Conservation (phyloP, 1,140 invertebrate genomes). For the Drosophila pectinifera region DNA sequence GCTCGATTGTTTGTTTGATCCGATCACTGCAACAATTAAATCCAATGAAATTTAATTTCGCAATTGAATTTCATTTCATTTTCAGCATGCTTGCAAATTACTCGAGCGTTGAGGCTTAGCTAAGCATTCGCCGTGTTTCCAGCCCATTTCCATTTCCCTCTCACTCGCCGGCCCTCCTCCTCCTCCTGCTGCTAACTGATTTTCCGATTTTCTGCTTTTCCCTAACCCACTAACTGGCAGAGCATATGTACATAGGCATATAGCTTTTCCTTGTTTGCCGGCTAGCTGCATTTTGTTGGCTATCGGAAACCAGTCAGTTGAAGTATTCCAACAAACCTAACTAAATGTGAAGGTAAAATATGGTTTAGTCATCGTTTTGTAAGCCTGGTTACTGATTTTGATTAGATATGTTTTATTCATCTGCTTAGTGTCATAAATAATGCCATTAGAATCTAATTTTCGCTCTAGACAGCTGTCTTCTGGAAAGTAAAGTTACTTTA, state of each 20-base stretch:
- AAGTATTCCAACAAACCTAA: background rate
- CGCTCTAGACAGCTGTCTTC: background rate
- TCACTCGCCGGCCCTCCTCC: conserved; percentile 18
- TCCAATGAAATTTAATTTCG: conserved; percentile 61
- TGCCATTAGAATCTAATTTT: background rate
- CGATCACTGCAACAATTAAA: conserved; percentile 56
- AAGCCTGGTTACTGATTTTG: background rate
- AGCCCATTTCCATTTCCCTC: conserved; percentile 19
- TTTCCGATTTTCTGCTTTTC: conserved; percentile 36
- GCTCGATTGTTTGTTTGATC: conserved; percentile 51
- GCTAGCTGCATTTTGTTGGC: background rate
- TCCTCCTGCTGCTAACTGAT: conserved; percentile 5
- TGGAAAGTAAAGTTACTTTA: background rate
- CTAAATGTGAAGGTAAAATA: background rate
- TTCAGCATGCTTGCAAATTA: conserved; percentile 61
- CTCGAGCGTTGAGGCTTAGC: conserved; percentile 64
- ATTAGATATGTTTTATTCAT: background rate
- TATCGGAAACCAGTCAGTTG: too few relatives aligned
- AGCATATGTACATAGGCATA: background rate
- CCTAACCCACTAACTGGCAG: conserved; percentile 11
- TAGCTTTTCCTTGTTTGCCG: conserved; percentile 26
- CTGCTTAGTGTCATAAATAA: too few relatives aligned
- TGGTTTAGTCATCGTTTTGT: background rate
- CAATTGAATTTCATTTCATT: conserved; percentile 62
- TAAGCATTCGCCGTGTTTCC: conserved; percentile 25